phyloP scores from a whole-genome alignment of 1,140 invertebrate species.

The Euwallacea similis region DNA sequence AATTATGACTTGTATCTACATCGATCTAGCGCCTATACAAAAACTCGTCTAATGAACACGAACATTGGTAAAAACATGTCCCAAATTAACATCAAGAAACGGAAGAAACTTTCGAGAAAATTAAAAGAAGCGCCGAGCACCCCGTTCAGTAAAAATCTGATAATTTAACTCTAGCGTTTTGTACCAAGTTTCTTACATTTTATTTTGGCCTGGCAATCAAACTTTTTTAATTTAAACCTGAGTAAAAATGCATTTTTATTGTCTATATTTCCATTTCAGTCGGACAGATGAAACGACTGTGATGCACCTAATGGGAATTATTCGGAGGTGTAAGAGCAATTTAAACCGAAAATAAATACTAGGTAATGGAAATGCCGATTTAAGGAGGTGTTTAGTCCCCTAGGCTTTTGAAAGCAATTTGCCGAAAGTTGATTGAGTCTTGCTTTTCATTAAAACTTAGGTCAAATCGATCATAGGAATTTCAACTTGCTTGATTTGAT shows the following conservation, averaged over 20 bases:
- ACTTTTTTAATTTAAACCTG: slow-evolving; percentile 12
- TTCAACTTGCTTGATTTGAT: too few relatives aligned
- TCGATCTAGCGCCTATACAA: neutral
- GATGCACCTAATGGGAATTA: too few relatives aligned
- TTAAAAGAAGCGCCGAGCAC: slow-evolving; percentile 10
- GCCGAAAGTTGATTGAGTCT: neutral
- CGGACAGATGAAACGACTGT: too few relatives aligned
- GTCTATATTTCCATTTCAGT: neutral
- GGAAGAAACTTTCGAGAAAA: slow-evolving; percentile 3
- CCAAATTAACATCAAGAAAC: slow-evolving; percentile 5
- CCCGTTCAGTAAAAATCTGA: slow-evolving; percentile 9
- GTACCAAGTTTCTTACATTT: slow-evolving; percentile 2
- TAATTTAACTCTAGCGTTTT: slow-evolving; percentile 16
- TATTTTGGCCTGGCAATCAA: slow-evolving; percentile 1
- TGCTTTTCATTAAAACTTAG: neutral
- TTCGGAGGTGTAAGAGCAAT: neutral
- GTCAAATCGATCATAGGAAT: neutral
- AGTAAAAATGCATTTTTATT: neutral
- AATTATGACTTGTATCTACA: neutral
- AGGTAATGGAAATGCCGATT: neutral
- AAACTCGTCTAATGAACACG: neutral
- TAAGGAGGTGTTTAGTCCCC: neutral
- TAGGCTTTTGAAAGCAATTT: neutral
- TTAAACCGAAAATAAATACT: neutral
- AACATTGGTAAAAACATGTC: neutral